Conservation (phyloP, 1,140 invertebrate species). For the Nilaparvata lugens region DNA sequence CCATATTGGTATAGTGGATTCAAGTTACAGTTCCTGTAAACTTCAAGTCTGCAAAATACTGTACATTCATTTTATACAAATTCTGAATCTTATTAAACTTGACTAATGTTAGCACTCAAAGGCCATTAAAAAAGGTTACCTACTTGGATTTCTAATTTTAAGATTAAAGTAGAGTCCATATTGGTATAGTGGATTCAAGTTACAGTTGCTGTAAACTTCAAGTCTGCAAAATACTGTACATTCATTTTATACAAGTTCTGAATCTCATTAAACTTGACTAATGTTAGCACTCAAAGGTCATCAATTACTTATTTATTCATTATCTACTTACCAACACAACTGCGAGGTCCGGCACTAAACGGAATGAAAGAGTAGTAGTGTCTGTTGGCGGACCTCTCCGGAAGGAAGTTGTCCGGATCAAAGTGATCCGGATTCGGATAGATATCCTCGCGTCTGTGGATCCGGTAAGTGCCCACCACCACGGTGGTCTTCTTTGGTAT, state of each 20-base stretch:
- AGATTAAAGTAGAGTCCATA: too few relatives aligned
- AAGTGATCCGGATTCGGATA: conserved; percentile 72
- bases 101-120: too few relatives aligned
- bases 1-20: too few relatives aligned
- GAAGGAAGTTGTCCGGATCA: conserved; percentile 74
- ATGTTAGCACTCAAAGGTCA: conserved; percentile 2
- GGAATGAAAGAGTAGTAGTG: conserved; percentile 80
- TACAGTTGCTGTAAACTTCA: too few relatives aligned
- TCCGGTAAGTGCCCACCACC: conserved; percentile 49
- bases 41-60: too few relatives aligned
- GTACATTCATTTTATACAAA: too few relatives aligned
- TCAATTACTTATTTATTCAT: background rate
- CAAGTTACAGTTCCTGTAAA: too few relatives aligned
- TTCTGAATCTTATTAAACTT: too few relatives aligned
- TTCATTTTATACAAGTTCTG: background rate
- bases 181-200: too few relatives aligned
- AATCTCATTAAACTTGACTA: background rate
- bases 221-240: background rate
- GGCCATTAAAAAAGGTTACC: too few relatives aligned
- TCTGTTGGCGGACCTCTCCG: conserved; percentile 59
- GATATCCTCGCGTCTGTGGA: conserved; percentile 59
- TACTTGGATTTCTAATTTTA: too few relatives aligned
- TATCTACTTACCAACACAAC: conserved; percentile 59
- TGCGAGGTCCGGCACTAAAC: conserved; percentile 76
- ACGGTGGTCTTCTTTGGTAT: conserved; percentile 56